Evolutionary conservation across 2,797 vertebrate genomes (phyloP).

Genomic region (Pangasius macronema): DNA sequence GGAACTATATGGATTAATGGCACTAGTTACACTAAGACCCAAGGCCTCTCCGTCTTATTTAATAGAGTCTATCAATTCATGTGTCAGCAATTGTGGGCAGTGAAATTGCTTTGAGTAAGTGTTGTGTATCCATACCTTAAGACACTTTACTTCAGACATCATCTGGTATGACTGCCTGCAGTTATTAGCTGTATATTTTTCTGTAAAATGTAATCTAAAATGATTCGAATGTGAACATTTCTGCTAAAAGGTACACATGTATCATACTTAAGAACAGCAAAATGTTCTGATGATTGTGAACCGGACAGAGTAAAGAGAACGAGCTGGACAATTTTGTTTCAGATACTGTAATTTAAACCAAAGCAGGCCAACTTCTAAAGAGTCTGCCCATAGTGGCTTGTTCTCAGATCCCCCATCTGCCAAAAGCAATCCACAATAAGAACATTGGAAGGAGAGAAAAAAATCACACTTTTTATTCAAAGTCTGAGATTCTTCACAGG

Average conservation of each 20-base stretch:
- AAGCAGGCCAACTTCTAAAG: slow-evolving; percentile 41
- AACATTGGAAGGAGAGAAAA: slow-evolving; percentile 24
- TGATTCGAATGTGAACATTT: slow-evolving; percentile 2
- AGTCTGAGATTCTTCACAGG: slow-evolving; percentile 49
- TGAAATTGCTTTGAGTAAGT: slow-evolving; percentile 74
- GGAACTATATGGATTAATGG: slow-evolving; percentile 83
- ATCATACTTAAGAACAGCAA: background rate
- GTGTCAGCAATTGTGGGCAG: slow-evolving; percentile 77
- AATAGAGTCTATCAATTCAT: slow-evolving; percentile 83
- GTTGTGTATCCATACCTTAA: slow-evolving; percentile 70
- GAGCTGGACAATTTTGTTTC: slow-evolving; percentile 17
- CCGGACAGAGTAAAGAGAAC: slow-evolving; percentile 15
- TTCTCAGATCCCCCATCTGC: slow-evolving; percentile 50
- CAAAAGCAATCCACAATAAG: slow-evolving; percentile 47
- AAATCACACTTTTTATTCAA: slow-evolving; percentile 50
- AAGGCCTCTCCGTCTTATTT: slow-evolving; percentile 74
- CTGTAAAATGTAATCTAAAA: slow-evolving; percentile 14
- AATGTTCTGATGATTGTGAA: background rate
- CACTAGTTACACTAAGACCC: slow-evolving; percentile 76
- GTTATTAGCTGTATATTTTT: slow-evolving; percentile 67
- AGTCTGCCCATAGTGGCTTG: slow-evolving; percentile 40
- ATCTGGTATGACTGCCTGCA: slow-evolving; percentile 63
- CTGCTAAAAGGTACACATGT: background rate
- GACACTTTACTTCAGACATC: slow-evolving; percentile 67
- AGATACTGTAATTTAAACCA: slow-evolving; percentile 38